Conservation (phyloP, 1,140 invertebrate species). For the Lanistes nyassanus region DNA sequence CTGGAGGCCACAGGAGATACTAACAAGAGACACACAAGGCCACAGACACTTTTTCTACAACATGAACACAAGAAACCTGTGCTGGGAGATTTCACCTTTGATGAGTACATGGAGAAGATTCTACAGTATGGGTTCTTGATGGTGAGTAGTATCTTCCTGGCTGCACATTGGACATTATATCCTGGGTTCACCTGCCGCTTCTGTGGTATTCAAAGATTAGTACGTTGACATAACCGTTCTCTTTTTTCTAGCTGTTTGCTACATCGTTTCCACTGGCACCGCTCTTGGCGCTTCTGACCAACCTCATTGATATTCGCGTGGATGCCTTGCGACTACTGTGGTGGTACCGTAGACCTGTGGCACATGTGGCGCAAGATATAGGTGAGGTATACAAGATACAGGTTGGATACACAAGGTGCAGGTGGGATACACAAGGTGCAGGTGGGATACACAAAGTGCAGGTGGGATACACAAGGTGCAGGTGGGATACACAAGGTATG, state of each 20-base stretch:
- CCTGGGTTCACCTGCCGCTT: too few relatives aligned
- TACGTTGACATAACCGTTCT: background rate
- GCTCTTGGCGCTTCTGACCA: conserved; percentile 64
- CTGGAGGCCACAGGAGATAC: conserved; percentile 2
- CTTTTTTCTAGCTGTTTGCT: conserved; percentile 65
- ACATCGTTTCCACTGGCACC: conserved; percentile 68
- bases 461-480: conserved; percentile 54
- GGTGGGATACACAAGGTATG: conserved; percentile 62
- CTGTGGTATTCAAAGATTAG: background rate
- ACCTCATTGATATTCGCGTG: conserved; percentile 63
- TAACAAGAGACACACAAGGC: background rate
- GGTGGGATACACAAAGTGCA: conserved; percentile 61
- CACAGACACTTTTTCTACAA: conserved; percentile 45
- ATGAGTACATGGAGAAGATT: conserved; percentile 68
- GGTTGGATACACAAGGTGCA: conserved; percentile 58
- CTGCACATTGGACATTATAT: too few relatives aligned
- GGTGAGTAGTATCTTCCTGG: too few relatives aligned
- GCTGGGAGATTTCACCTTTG: conserved; percentile 66
- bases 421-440: conserved; percentile 54
- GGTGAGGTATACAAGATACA: conserved; percentile 54
- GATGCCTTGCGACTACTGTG: conserved; percentile 67
- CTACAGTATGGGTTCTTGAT: conserved; percentile 68
- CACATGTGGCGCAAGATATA: conserved; percentile 66
- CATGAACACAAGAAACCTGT: conserved; percentile 61
- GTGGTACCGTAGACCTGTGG: conserved; percentile 65